Conservation (phyloP, 2,888 invertebrate species). For the Glyphotaelius pellucidus region DNA sequence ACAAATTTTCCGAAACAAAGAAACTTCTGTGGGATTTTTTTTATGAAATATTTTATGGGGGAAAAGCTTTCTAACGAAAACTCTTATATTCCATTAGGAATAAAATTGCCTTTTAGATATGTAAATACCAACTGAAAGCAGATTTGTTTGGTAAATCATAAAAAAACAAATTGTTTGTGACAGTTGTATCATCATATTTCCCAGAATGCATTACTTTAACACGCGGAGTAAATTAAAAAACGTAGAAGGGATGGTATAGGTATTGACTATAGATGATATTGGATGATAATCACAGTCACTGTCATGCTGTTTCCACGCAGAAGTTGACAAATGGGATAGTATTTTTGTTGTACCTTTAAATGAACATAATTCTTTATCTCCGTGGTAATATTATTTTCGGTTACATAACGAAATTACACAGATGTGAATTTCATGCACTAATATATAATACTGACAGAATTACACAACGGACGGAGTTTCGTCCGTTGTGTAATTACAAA, state of each 20-base stretch:
- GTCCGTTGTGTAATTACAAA: too few relatives aligned
- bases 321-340: too few relatives aligned
- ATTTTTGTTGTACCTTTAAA: background rate
- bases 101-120: too few relatives aligned
- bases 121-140: too few relatives aligned
- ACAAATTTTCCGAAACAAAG: background rate
- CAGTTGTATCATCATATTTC: background rate
- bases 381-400: too few relatives aligned
- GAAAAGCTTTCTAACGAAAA: background rate
- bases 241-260: background rate
- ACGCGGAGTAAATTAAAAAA: background rate
- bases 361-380: too few relatives aligned
- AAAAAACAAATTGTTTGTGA: background rate
- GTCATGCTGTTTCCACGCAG: background rate
- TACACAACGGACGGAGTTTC: too few relatives aligned
- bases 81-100: too few relatives aligned
- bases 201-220: background rate
- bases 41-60: background rate
- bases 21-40: background rate
- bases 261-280: background rate
- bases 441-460: too few relatives aligned
- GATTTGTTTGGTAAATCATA: too few relatives aligned
- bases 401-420: too few relatives aligned
- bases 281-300: background rate
- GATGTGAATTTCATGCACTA: too few relatives aligned